Evolutionary conservation across 2,888 invertebrate species (phyloP).

Genomic region (Dynastes tityus): DNA sequence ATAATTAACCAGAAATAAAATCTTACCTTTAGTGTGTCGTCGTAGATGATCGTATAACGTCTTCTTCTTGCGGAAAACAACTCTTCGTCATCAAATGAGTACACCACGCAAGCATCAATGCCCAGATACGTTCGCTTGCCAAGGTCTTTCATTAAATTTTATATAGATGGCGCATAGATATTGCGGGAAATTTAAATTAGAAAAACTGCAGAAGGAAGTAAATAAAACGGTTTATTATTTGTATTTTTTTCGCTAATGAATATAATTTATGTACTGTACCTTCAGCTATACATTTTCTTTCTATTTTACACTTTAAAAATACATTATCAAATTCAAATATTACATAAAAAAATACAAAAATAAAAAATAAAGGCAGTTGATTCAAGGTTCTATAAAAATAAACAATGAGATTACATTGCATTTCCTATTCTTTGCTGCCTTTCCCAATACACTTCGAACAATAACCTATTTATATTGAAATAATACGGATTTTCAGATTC

Average conservation of each 20-base stretch:
- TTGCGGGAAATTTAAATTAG: constrained; percentile 50
- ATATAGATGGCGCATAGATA: constrained; percentile 64
- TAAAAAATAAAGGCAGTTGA: constrained; percentile 47
- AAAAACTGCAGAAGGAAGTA: constrained; percentile 10
- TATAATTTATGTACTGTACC: constrained; percentile 4
- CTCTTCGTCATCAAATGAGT: constrained; percentile 66
- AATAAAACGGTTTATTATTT: neutral
- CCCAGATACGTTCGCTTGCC: constrained; percentile 64
- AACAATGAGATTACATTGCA: constrained; percentile 47
- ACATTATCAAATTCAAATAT: constrained; percentile 20
- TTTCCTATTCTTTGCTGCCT: constrained; percentile 80
- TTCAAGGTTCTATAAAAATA: constrained; percentile 23
- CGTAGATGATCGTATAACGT: constrained; percentile 52
- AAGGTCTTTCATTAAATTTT: constrained; percentile 59
- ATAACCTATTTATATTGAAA: constrained; percentile 87
- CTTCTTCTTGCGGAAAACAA: constrained; percentile 61
- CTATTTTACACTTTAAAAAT: constrained; percentile 25
- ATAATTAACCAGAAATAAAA: constrained; percentile 49
- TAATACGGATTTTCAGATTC: constrained; percentile 88
- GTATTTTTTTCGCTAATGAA: constrained; percentile 12
- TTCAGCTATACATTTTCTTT: constrained; percentile 4
- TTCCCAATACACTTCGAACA: constrained; percentile 89
- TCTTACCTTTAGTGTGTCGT: constrained; percentile 54
- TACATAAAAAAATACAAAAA: constrained; percentile 48
- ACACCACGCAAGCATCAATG: constrained; percentile 64